Percentiles rank a stretch among this genome's conserved stretches.
These are phyloP conservation scores for Apocrypta bakeri DNA, from an alignment of 1,140 invertebrate species.

Conservation along the genomic window DNA sequence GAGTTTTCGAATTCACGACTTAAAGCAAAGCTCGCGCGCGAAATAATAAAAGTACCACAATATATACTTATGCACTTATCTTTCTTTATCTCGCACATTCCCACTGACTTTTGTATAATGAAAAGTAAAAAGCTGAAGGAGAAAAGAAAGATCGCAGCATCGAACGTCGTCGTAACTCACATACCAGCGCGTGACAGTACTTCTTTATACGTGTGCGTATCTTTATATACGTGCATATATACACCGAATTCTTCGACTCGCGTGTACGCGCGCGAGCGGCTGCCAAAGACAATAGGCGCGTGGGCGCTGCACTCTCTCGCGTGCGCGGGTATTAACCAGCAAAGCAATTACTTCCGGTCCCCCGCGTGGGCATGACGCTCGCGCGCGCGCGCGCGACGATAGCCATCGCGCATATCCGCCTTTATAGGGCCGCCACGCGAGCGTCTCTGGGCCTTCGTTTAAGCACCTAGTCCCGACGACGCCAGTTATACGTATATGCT, in stretches of 20 bases:
- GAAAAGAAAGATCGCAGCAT: no score
- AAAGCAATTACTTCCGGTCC: constrained; percentile 70
- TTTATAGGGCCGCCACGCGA: neutral
- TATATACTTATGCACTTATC: no score
- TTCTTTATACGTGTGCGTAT: no score
- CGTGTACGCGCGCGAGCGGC: neutral
- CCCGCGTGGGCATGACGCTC: constrained; percentile 47
- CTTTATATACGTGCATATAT: no score
- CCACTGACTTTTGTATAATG: no score
- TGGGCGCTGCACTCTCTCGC: constrained; percentile 58
- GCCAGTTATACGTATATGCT: neutral
- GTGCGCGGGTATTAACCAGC: constrained; percentile 63
- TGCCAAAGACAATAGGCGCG: constrained; percentile 62
- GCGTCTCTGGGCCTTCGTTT: neutral
- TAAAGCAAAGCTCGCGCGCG: no score
- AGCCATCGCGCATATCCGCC: constrained; percentile 20
- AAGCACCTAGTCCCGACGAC: neutral
- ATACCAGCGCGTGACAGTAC: no score
- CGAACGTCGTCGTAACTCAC: no score
- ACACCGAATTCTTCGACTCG: constrained; percentile 5
- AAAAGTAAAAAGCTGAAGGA: no score
- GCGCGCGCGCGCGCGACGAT: neutral
- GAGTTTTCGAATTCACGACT: no score
- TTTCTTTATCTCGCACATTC: no score
- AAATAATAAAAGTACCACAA: no score